Evolutionary conservation across 2,888 invertebrate genomes (phyloP), one percentile per base, ranked within the genome.

Genomic region (Erebia palarica): DNA sequence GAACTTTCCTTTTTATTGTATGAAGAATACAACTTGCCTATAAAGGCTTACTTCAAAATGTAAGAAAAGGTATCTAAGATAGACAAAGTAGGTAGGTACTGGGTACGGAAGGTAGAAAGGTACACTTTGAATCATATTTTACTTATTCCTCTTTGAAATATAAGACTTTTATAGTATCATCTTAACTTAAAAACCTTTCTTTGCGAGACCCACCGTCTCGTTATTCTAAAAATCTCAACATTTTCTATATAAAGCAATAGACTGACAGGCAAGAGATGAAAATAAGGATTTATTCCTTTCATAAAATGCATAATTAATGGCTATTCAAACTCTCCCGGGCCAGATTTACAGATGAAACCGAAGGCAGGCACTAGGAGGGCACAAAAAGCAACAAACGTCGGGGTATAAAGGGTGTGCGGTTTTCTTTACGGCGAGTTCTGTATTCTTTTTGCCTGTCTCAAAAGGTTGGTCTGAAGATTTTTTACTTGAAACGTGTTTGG

Each of bases 241-340:
- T 75, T 73, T 71, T 73, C 66, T 73, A 64, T 63, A 67, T 64
- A 71, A 75, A 75, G 73, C 72, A 76, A 75, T 75, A 76, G 71
- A 75, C 76, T 73, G 76, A 70, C 73, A 75, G 75, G 74, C 71
- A 73, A 72, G 57, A 68, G 71, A 74, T 72, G 75, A 74, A 74
- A 76, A 75, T 75, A 75, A 76, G 75, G 74, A 75, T 73, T 76
- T 75, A 76, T 75, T 75, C 75, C 74, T 76, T 76, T 75, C 76
- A 76, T 75, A 74, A 74, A 76, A 75, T 73, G 76, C 76, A 75
- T 76, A 75, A 75, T 75, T 76, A 76, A 76, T 75, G 75, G 73
- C 76, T 73, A 76, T 76, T 76, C 76, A 76, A 75, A 76, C 69
- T 74, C 75, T 73, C 74, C 73, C 71, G 69, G 73, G 73, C 76